These are phyloP conservation scores for Drosophila kokeensis DNA, from an alignment of 2,888 invertebrate species.

Conservation along the genomic window DNA sequence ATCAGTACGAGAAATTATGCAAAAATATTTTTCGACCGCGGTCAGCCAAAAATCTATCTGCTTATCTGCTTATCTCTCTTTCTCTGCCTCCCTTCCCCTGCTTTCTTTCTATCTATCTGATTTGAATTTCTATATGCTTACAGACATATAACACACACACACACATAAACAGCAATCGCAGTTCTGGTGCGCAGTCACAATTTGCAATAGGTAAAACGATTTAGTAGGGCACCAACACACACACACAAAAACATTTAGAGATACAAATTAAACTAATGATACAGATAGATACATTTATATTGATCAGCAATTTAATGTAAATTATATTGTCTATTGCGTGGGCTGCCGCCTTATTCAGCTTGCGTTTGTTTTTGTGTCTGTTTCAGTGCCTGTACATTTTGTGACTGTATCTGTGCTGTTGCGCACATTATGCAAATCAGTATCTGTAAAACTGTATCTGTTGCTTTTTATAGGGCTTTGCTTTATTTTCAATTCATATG, in stretches of 20 bases:
- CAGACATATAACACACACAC: conserved; percentile 1
- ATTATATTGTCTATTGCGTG: conserved; percentile 71
- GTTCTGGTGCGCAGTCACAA: conserved; percentile 23
- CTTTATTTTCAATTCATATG: conserved; percentile 59
- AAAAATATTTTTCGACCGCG: conserved; percentile 68
- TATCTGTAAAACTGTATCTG: conserved; percentile 64
- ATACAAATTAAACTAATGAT: conserved; percentile 78
- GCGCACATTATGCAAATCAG: conserved; percentile 72
- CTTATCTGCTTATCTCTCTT: conserved; percentile 16
- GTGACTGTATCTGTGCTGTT: conserved; percentile 28
- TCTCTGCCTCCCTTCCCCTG: background rate
- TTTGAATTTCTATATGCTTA: conserved; percentile 10
- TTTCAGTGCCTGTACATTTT: conserved; percentile 16
- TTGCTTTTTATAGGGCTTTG: conserved; percentile 76
- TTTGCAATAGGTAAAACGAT: conserved; percentile 67
- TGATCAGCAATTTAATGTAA: conserved; percentile 80
- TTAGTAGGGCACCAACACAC: conserved; percentile 37
- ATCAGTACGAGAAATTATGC: conserved; percentile 76
- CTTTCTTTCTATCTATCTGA: background rate
- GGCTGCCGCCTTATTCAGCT: conserved; percentile 25
- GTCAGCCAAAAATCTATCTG: conserved; percentile 58
- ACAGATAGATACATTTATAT: conserved; percentile 75
- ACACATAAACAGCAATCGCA: conserved; percentile 21
- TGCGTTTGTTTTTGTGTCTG: conserved; percentile 26
- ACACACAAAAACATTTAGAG: conserved; percentile 20